Conservation (phyloP, 2,113 vertebrate species). For the Colaptes auratus region DNA sequence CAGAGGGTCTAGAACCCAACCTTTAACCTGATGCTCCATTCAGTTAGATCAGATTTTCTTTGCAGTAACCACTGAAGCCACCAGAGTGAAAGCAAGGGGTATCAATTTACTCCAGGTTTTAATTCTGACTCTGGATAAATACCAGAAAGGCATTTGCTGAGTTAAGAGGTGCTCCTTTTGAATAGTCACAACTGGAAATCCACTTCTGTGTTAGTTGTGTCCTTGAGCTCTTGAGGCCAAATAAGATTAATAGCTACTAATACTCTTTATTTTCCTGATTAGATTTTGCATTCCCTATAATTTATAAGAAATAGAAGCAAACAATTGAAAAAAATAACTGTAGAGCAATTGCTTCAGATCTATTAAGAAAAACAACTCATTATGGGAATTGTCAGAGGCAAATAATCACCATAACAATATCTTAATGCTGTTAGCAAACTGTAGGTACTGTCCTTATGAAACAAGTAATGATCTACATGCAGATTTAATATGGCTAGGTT, state of each 20-base stretch:
- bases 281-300: background rate
- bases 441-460: background rate
- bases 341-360: background rate
- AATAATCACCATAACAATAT: slow-evolving; percentile 1
- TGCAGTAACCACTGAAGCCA: background rate
- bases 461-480: background rate
- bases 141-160: background rate
- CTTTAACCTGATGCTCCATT: background rate
- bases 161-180: background rate
- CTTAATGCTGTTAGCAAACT: background rate
- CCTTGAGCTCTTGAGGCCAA: background rate
- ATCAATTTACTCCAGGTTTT: background rate
- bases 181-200: background rate
- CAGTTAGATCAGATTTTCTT: background rate
- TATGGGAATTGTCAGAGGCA: background rate
- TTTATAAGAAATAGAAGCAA: background rate
- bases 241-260: background rate
- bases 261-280: background rate
- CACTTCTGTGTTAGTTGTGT: background rate
- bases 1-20: background rate
- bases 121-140: background rate
- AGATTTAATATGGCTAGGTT: background rate
- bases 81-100: background rate
- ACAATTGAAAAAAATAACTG: background rate
- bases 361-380: background rate